Evolutionary conservation across 2,797 vertebrate species (phyloP).

Genomic region (Tapirus indicus): DNA sequence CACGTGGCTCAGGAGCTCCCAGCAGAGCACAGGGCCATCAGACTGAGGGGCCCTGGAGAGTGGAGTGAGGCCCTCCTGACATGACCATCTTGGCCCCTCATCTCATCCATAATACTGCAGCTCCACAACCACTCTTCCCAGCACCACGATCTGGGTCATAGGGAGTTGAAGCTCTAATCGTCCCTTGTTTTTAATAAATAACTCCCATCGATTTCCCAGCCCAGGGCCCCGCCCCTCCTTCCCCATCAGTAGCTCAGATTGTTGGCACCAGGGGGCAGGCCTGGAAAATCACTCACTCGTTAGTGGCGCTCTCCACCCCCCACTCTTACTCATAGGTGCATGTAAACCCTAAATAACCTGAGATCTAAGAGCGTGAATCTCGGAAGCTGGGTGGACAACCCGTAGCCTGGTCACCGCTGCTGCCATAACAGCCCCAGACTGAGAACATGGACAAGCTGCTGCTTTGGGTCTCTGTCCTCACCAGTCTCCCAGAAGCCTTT

Average conservation of each 20-base stretch:
- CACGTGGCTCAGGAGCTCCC: neutral
- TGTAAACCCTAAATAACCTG: neutral
- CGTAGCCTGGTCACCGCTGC: neutral
- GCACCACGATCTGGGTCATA: neutral
- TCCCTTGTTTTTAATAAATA: constrained; percentile 36
- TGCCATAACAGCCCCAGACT: neutral
- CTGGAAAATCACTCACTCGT: neutral
- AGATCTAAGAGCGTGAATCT: neutral
- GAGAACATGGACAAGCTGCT: constrained; percentile 77
- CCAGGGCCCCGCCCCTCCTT: neutral
- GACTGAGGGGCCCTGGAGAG: neutral
- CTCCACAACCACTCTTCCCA: neutral
- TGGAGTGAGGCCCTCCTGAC: neutral
- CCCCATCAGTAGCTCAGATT: neutral
- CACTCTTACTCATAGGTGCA: neutral
- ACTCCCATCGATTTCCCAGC: constrained; percentile 9
- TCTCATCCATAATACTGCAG: neutral
- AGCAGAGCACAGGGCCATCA: neutral
- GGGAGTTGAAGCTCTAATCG: neutral
- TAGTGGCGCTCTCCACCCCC: neutral
- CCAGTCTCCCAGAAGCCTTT: constrained; percentile 83
- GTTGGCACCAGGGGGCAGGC: neutral
- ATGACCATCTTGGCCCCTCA: accelerated
- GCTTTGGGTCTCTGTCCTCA: constrained; percentile 85
- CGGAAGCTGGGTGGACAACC: neutral